Base-by-base conservation (phyloP, 2,888 invertebrate genomes). In the Rhagium mordax region DNA sequence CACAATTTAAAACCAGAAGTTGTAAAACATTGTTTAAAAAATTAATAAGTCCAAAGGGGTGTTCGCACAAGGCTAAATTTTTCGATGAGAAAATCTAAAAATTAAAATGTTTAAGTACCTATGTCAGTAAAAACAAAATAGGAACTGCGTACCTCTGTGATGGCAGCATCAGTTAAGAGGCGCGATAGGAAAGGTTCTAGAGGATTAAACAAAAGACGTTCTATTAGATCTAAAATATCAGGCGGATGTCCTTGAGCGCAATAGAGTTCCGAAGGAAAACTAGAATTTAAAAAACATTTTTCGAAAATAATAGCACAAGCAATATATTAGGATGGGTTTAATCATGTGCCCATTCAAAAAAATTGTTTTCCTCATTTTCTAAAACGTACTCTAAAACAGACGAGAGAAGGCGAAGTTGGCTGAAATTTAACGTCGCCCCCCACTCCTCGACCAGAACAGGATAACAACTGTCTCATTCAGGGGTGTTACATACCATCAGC, bases 91-190 rank as follows among this genome's bases (percentile, higher is more conserved):
- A 15, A 8, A 65, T 48, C 75, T 75, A 69, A 62, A 72, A 75
- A 61, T 18, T 13, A 61, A 33, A 60, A 33, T n/a, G n/a, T n/a
- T n/a, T n/a, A n/a, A n/a, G n/a, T n/a, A n/a, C n/a, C n/a, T n/a
- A n/a, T n/a, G n/a, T n/a, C n/a, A n/a, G n/a, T n/a, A n/a, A n/a
- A n/a, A n/a, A n/a, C n/a, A n/a, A n/a, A n/a, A n/a, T n/a, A n/a
- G n/a, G n/a, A n/a, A n/a, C n/a, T n/a, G n/a, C n/a, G n/a, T 59
- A 75, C 75, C 75, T 70, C 48, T 18, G 57, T 10, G 51, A 74
- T 70, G 10, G 13, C 4, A 10, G 74, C 27, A n/a, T 77, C 72
- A n/a, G 57, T 55, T 21, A 65, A 10, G 41, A 77, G 49, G 33
- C 53, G 60, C 15, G 20, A 16, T 7, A 77, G 18, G 7, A 77